A percentile compares a stretch with the other conserved stretches of the same genome.
Conservation (phyloP, 2,888 invertebrate species). For the Cremastinae sp. region DNA sequence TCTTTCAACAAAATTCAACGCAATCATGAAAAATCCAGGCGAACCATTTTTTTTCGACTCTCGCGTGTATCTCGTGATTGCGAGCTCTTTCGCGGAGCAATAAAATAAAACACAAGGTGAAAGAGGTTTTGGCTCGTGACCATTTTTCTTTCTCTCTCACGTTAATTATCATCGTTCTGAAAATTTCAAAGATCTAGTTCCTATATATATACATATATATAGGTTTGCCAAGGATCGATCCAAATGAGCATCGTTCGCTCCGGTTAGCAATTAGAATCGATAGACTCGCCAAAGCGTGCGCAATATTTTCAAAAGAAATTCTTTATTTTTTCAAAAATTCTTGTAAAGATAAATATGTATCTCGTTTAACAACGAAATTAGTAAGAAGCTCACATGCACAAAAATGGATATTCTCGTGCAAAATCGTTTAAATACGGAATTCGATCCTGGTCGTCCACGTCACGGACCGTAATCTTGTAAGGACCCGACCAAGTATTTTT, state of each 20-base stretch:
- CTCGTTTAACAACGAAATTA: conserved; percentile 54
- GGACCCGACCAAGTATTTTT: conserved; percentile 5
- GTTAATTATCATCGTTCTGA: too few species aligned
- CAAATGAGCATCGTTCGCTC: conserved; percentile 61
- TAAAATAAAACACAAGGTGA: conserved; percentile 24
- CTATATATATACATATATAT: conserved; percentile 10
- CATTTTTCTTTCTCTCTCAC: conserved; percentile 35
- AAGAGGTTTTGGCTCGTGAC: conserved; percentile 51
- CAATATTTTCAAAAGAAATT: conserved; percentile 58
- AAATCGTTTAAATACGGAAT: conserved; percentile 19
- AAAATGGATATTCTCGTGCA: not conserved
- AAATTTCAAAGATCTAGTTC: too few species aligned
- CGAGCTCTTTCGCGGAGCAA: conserved; percentile 45
- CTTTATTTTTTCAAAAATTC: conserved; percentile 53
- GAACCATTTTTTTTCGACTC: conserved; percentile 30
- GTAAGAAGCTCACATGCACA: not conserved
- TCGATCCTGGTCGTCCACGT: conserved; percentile 54
- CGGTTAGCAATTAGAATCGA: conserved; percentile 62
- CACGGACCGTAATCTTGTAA: conserved; percentile 44
- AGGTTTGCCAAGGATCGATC: conserved; percentile 35
- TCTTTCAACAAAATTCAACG: conserved; percentile 53
- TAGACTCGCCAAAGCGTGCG: conserved; percentile 58
- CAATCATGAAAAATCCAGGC: conserved; percentile 59
- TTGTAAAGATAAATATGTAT: conserved; percentile 11
- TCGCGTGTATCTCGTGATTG: conserved; percentile 61